A percentile compares a stretch with the other conserved stretches of the same genome.
Evolutionary conservation across 2,113 vertebrate species (phyloP).

Genomic region (Phalacrocorax brasilianus): DNA sequence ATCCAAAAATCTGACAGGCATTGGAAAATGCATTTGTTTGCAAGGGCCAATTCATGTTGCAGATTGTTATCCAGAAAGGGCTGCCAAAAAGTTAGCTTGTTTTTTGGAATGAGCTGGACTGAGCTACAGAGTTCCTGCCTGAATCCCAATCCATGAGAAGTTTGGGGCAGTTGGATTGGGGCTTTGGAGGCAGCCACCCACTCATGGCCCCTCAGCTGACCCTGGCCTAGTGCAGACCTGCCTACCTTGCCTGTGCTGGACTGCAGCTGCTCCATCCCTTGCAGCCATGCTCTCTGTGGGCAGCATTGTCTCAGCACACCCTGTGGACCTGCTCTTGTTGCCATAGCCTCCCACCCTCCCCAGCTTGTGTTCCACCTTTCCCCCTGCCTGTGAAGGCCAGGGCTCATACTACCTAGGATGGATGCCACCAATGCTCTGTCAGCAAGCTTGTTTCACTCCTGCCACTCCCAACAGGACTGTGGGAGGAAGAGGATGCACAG

Average conservation of each 20-base stretch:
- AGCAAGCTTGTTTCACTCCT: neutral
- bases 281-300: neutral
- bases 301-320: neutral
- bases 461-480: neutral
- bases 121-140: neutral
- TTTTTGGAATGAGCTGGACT: neutral
- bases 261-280: neutral
- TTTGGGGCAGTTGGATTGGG: neutral
- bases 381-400: neutral
- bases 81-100: neutral
- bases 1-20: neutral
- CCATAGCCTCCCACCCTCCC: neutral
- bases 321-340: neutral
- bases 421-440: neutral
- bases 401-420: neutral
- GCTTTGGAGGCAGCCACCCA: neutral
- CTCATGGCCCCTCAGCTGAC: neutral
- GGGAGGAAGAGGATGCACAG: neutral
- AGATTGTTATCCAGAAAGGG: neutral
- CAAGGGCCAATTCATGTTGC: neutral
- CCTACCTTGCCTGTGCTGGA: neutral
- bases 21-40: neutral
- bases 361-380: neutral
- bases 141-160: neutral
- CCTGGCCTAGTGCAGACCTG: neutral